Percentiles rank a stretch among this genome's conserved stretches.
These are phyloP conservation scores for Protaetia brevitarsis DNA, from an alignment of 1,140 invertebrate species.

Conservation along the genomic window DNA sequence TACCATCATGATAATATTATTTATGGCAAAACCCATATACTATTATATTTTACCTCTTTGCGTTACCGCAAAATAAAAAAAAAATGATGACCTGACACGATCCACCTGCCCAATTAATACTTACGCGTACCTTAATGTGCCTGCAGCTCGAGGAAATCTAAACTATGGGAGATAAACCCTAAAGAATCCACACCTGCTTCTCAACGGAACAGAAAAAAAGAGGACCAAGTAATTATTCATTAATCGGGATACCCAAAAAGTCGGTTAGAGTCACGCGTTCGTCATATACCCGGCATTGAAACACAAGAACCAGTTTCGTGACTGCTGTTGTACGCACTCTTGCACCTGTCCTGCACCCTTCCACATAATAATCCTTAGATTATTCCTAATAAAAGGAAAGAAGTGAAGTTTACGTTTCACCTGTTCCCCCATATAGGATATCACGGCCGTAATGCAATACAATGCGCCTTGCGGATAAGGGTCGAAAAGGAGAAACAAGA, in stretches of 20 bases:
- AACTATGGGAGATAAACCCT: slow-evolving; percentile 28
- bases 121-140: background rate
- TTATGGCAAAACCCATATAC: background rate
- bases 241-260: slow-evolving; percentile 9
- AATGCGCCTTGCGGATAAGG: background rate
- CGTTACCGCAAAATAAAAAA: background rate
- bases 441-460: background rate
- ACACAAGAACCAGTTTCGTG: slow-evolving; percentile 19
- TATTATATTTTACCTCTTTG: background rate
- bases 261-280: slow-evolving; percentile 12
- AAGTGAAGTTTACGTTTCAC: slow-evolving; percentile 13
- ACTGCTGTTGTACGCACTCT: slow-evolving; percentile 18
- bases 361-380: background rate
- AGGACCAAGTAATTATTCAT: background rate
- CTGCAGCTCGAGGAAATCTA: background rate
- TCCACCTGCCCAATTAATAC: slow-evolving; percentile 29
- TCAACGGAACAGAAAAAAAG: background rate
- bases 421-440: slow-evolving; percentile 17
- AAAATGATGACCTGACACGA: slow-evolving; percentile 12
- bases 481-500: background rate
- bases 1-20: no score
- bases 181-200: slow-evolving; percentile 31
- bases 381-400: slow-evolving; percentile 7
- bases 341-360: slow-evolving; percentile 20
- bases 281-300: background rate